Evolutionary conservation across 2,888 invertebrate genomes (phyloP).

Genomic region (Zygothrica quintamaculata): DNA sequence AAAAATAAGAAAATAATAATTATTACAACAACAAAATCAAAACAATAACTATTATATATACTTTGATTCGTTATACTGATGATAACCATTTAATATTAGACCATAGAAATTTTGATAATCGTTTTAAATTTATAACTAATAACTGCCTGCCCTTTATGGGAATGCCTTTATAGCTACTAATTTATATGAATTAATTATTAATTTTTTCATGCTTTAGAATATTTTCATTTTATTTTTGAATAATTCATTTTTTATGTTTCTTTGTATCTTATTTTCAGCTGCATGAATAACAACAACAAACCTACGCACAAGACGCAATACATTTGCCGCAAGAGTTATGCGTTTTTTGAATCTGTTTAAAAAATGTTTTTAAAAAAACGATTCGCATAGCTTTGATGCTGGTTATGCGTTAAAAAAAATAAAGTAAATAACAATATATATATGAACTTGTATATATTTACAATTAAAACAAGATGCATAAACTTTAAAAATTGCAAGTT

Average conservation of each 20-base stretch:
- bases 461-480: slow-evolving; percentile 21
- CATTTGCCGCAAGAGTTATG: slow-evolving; percentile 81
- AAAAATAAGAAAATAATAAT: no score
- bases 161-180: slow-evolving; percentile 3
- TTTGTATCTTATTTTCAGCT: slow-evolving; percentile 82
- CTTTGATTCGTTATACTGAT: slow-evolving; percentile 32
- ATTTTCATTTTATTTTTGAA: slow-evolving; percentile 22
- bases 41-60: no score
- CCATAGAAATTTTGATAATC: slow-evolving; percentile 17
- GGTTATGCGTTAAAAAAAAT: slow-evolving; percentile 2
- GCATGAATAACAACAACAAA: slow-evolving; percentile 84
- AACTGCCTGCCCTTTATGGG: not conserved
- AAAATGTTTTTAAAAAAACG: slow-evolving; percentile 80
- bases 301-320: slow-evolving; percentile 83
- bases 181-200: not conserved
- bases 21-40: no score
- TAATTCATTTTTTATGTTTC: slow-evolving; percentile 53
- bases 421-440: slow-evolving; percentile 12
- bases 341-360: slow-evolving; percentile 82
- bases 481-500: slow-evolving; percentile 21
- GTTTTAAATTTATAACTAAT: slow-evolving; percentile 6
- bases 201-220: slow-evolving; percentile 3
- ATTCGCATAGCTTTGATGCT: no score
- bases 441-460: slow-evolving; percentile 26
- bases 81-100: slow-evolving; percentile 19